Conservation (phyloP, 1,140 invertebrate genomes). For the Drosophila navojoa region DNA sequence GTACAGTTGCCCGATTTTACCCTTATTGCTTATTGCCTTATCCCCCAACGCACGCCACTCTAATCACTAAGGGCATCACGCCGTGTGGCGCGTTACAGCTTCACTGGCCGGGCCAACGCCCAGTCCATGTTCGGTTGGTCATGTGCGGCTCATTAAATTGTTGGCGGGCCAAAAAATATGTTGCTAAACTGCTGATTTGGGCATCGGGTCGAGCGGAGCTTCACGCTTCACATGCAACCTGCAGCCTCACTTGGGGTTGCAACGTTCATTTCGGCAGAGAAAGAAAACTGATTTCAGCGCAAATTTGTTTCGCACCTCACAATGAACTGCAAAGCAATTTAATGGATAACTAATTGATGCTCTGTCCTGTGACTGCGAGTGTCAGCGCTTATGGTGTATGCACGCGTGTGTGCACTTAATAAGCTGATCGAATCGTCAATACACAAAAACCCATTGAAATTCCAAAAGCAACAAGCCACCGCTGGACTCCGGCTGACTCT, state of each 20-base stretch:
- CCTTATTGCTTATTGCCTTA: no score
- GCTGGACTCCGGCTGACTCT: conserved; percentile 1
- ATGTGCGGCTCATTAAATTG: conserved; percentile 77
- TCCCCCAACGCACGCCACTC: conserved; percentile 54
- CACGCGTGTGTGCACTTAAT: conserved; percentile 76
- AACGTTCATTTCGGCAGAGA: conserved; percentile 63
- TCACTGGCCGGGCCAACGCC: conserved; percentile 26
- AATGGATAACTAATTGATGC: conserved; percentile 61
- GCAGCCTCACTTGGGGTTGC: conserved; percentile 51
- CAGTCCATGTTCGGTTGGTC: conserved; percentile 43
- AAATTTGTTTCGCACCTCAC: conserved; percentile 81
- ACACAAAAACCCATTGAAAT: conserved; percentile 80
- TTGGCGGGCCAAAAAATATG: conserved; percentile 29
- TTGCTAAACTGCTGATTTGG: conserved; percentile 42
- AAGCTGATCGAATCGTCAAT: conserved; percentile 77
- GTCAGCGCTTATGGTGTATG: not conserved
- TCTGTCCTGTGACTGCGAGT: not conserved
- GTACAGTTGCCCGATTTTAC: not conserved
- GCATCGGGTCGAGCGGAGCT: conserved; percentile 9
- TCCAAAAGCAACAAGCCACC: conserved; percentile 77
- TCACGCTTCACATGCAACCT: conserved; percentile 36
- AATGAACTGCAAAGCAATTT: conserved; percentile 68
- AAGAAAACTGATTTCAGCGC: conserved; percentile 82
- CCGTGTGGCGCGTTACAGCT: conserved; percentile 50
- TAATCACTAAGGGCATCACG: conserved; percentile 67